Evolutionary conservation across 1,140 invertebrate genomes (phyloP).

Genomic region (Asobara japonica): DNA sequence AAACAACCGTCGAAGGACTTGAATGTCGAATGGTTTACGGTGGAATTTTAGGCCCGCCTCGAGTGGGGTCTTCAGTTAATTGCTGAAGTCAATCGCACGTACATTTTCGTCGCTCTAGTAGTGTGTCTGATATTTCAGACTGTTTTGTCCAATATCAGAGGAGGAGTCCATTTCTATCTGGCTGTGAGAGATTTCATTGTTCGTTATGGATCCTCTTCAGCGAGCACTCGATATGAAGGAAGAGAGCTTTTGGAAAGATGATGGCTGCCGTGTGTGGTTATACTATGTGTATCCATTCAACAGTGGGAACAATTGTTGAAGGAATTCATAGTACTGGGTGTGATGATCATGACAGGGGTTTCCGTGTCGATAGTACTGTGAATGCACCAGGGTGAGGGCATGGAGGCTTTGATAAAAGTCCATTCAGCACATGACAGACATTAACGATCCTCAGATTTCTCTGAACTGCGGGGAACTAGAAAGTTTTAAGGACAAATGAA

Average conservation of each 20-base stretch:
- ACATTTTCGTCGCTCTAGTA: background rate
- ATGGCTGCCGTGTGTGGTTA: background rate
- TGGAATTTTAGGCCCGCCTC: background rate
- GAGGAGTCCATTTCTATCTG: background rate
- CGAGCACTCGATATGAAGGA: background rate
- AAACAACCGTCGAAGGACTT: too few species aligned
- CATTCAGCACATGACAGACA: too few species aligned
- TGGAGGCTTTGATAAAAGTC: too few species aligned
- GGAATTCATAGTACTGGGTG: background rate
- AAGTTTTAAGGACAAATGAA: too few species aligned
- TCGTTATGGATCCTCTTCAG: background rate
- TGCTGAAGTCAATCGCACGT: slow-evolving; percentile 14
- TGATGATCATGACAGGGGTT: background rate
- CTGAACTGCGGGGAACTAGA: too few species aligned
- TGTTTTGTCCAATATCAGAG: background rate
- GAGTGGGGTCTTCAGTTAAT: background rate
- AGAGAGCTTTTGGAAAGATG: background rate
- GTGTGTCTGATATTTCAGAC: background rate
- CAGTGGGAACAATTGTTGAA: background rate
- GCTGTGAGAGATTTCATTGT: background rate
- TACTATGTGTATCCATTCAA: background rate
- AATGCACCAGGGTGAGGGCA: too few species aligned
- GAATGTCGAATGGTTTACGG: background rate
- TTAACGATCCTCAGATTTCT: too few species aligned
- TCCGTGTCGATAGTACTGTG: background rate